These are phyloP conservation scores for Linyphia triangularis DNA, from an alignment of 2,888 invertebrate genomes.

Conservation along the genomic window DNA sequence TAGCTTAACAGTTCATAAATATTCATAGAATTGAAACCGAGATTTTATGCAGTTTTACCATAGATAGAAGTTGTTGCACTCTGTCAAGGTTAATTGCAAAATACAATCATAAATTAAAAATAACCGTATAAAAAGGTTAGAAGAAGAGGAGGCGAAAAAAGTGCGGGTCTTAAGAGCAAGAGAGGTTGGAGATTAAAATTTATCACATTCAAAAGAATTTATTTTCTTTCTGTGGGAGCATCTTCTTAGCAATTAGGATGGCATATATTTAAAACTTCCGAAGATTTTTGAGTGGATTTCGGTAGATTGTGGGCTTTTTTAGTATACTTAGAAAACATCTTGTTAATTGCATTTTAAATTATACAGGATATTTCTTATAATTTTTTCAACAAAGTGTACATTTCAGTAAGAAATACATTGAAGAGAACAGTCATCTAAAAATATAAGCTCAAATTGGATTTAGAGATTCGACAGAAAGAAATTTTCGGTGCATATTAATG, in stretches of 20 bases:
- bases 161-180: slow-evolving; percentile 9
- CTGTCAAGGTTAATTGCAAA: slow-evolving; percentile 66
- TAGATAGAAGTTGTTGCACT: slow-evolving; percentile 38
- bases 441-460: not conserved
- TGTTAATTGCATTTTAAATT: slow-evolving; percentile 62
- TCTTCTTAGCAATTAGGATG: slow-evolving; percentile 48
- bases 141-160: slow-evolving; percentile 20
- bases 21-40: slow-evolving; percentile 73
- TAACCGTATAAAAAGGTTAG: slow-evolving; percentile 25
- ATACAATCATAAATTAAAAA: slow-evolving; percentile 74
- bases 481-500: not conserved
- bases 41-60: slow-evolving; percentile 73
- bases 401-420: not conserved
- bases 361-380: slow-evolving; percentile 13
- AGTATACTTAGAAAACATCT: not conserved
- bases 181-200: slow-evolving; percentile 54
- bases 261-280: slow-evolving; percentile 58
- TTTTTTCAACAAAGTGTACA: slow-evolving; percentile 10
- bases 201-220: slow-evolving; percentile 61
- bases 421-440: no score
- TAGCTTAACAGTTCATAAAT: slow-evolving; percentile 72
- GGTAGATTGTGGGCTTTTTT: not conserved
- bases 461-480: not conserved
- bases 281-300: slow-evolving; percentile 36
- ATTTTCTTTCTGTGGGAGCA: slow-evolving; percentile 1